Base-by-base conservation (phyloP, 53 echinoderm and acorn worm species). In the Apostichopus leukothele region DNA sequence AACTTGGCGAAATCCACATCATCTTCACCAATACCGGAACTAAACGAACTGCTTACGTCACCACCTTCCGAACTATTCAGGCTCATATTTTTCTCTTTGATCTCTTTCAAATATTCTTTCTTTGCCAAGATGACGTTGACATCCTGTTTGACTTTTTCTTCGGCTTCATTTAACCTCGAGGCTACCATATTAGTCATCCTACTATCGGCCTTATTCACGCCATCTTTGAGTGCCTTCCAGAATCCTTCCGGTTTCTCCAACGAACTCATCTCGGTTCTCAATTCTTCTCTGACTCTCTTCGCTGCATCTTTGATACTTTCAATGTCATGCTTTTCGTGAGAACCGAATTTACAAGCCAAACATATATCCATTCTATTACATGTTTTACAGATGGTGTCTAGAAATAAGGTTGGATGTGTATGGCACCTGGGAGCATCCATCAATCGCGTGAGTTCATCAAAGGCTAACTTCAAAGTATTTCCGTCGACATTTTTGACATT, bases 401-500 rank as follows among this genome's bases (percentile, higher is more conserved):
- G 51, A 50, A 67, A 85, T 21, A 81, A 22, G 14, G 67, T 9
- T 5, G 50, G 85, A 68, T 85, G 85, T 12, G 16, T 50, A 12
- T 63, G 67, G 51, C 85, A 85, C 20, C 51, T 85, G 8, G 85
- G 85, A 9, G 85, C 85, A 85, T 85, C 85, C 85, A 85, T 85
- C 68, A 85, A 27, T 51, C 85, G 63, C 23, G 85, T 85, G 10
- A 85, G 25, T 9, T 60, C 85, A 22, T 50, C 66, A 13, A 85
- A 85, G 6, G 85, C 85, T 7, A 67, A 26, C 5, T 85, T 85
- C 20, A 85, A 14, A 4, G 85, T 85, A n/a, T 13, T 20, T 51
- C 26, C 85, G 85, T 85, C 85, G 85, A 85, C 85, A 10, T 85
- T 85, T 67, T 67, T 85, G 4, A 85, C 85, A 50, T 85, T 85